A percentile compares a stretch with the other conserved stretches of the same genome.
Conservation (phyloP, 2,888 invertebrate genomes). For the Prostheceraeus crozeri region DNA sequence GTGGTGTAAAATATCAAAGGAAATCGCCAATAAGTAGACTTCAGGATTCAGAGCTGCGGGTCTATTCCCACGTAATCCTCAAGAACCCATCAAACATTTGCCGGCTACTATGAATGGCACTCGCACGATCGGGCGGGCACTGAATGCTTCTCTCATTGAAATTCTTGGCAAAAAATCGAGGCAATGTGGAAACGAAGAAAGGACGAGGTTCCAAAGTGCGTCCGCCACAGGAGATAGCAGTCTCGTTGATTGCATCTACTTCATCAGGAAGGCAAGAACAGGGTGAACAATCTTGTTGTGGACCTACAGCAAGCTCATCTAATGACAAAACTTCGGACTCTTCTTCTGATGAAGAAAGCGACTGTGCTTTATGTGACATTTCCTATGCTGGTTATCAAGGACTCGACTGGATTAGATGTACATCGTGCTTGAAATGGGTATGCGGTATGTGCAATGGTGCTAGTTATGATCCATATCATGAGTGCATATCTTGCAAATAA, state of each 20-base stretch:
- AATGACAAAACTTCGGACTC: constrained; percentile 11
- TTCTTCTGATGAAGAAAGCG: constrained; percentile 22
- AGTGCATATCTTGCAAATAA: too few species aligned
- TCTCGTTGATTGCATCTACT: not conserved
- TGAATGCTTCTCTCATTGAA: constrained; percentile 21
- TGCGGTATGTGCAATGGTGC: too few species aligned
- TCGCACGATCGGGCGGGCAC: not conserved
- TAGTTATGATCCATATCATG: too few species aligned
- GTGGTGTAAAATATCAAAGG: not conserved
- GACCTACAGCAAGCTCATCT: not conserved
- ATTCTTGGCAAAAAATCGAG: constrained; percentile 25
- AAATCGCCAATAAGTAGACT: constrained; percentile 3
- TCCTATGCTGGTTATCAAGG: constrained; percentile 11
- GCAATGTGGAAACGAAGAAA: constrained; percentile 15
- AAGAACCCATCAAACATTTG: constrained; percentile 21
- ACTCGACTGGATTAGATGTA: constrained; percentile 18
- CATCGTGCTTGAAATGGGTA: too few species aligned
- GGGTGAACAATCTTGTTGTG: constrained; percentile 18
- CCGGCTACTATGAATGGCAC: not conserved
- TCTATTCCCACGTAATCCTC: constrained; percentile 25
- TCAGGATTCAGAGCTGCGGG: constrained; percentile 24
- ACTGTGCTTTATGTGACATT: constrained; percentile 16
- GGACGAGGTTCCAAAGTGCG: constrained; percentile 14
- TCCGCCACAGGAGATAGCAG: not conserved
- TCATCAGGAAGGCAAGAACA: not conserved